These are phyloP conservation scores for Leptarthrus brevirostris DNA, from an alignment of 2,888 invertebrate species.

Conservation along the genomic window DNA sequence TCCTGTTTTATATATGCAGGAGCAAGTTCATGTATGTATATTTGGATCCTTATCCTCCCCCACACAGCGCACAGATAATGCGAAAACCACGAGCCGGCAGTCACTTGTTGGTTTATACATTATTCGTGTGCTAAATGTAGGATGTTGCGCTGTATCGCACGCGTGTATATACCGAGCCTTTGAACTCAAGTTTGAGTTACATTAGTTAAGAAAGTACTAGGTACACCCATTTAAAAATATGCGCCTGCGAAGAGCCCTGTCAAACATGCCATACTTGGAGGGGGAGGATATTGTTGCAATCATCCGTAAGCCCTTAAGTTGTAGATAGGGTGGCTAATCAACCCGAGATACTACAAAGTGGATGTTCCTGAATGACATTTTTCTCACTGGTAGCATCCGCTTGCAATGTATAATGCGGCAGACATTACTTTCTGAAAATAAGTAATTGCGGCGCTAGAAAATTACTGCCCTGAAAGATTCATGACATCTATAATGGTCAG, in stretches of 20 bases:
- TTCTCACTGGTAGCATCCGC: neutral
- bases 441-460: conserved; percentile 32
- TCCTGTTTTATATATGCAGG: conserved; percentile 22
- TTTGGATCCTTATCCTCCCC: neutral
- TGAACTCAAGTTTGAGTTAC: conserved; percentile 30
- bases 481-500: conserved; percentile 32
- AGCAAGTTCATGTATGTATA: conserved; percentile 12
- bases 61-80: too few relatives aligned
- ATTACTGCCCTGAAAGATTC: conserved; percentile 31
- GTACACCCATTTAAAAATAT: neutral
- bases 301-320: neutral
- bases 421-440: conserved; percentile 15
- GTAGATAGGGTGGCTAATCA: neutral
- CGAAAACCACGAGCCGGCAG: neutral
- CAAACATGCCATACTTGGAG: too few relatives aligned
- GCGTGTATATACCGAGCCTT: neutral
- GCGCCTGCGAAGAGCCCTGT: neutral
- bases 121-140: neutral
- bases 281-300: neutral
- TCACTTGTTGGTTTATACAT: conserved; percentile 24
- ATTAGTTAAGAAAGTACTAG: neutral
- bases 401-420: neutral
- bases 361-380: neutral
- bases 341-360: neutral
- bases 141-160: conserved; percentile 11